Percentiles rank a stretch among this genome's conserved stretches.
Conservation (phyloP, 2,888 invertebrate species). For the Athalia rosae region DNA sequence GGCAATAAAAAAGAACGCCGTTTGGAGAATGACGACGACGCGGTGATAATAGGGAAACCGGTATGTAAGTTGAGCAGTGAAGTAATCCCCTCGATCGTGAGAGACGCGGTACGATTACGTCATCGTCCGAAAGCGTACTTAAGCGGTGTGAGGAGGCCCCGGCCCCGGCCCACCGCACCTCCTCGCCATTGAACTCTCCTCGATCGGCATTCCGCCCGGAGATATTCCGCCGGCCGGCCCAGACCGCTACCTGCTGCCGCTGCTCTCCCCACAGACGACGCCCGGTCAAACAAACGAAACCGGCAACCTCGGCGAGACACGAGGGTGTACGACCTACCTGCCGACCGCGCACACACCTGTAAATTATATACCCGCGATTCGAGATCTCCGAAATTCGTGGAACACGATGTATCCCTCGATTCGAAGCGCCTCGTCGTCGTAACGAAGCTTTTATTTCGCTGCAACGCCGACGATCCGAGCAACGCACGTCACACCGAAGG, state of each 20-base stretch:
- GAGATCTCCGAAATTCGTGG: background rate
- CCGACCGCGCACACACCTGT: background rate
- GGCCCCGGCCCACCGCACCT: constrained; percentile 17
- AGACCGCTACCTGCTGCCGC: constrained; percentile 44
- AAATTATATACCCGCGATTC: background rate
- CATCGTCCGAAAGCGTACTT: constrained; percentile 38
- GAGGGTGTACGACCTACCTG: background rate
- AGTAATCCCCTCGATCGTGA: constrained; percentile 31
- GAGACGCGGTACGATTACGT: constrained; percentile 18
- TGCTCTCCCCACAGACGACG: constrained; percentile 12
- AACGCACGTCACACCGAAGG: too few species aligned
- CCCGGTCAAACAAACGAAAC: constrained; percentile 31
- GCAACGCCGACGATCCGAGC: background rate
- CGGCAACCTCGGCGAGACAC: background rate
- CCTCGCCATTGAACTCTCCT: constrained; percentile 22
- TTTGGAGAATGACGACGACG: constrained; percentile 39
- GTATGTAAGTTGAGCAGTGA: constrained; percentile 41
- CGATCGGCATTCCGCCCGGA: constrained; percentile 29
- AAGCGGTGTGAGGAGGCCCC: too few species aligned
- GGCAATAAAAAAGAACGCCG: background rate
- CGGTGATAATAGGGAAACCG: constrained; percentile 8
- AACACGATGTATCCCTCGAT: too few species aligned
- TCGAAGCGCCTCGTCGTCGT: too few species aligned
- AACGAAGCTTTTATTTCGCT: background rate
- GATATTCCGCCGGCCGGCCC: constrained; percentile 28